Evolutionary conservation across 2,797 vertebrate species (phyloP).

Genomic region (Tapera naevia): DNA sequence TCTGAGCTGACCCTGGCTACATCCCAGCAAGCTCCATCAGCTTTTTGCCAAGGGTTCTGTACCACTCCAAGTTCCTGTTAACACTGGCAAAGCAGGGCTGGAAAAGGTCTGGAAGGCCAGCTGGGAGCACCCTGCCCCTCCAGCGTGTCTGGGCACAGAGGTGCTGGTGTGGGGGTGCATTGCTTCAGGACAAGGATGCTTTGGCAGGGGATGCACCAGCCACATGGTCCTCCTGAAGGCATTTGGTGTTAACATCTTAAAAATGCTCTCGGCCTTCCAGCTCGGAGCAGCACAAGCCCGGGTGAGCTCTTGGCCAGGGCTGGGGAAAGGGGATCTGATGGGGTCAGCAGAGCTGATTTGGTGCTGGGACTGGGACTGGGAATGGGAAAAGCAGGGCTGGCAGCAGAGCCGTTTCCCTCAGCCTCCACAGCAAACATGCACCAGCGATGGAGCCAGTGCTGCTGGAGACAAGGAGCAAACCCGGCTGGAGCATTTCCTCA

Average conservation of each 20-base stretch:
- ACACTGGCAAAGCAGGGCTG: background rate
- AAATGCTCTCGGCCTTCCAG: background rate
- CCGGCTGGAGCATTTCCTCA: background rate
- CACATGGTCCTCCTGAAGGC: accelerated
- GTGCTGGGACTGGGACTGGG: background rate
- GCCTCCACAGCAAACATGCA: accelerated
- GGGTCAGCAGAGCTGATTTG: background rate
- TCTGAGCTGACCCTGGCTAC: background rate
- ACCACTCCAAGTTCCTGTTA: background rate
- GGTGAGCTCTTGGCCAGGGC: background rate
- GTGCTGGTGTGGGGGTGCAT: accelerated
- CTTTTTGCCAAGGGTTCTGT: background rate
- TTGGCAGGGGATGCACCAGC: background rate
- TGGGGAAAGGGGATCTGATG: background rate
- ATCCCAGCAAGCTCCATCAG: background rate
- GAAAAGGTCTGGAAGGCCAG: background rate
- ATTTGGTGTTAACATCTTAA: background rate
- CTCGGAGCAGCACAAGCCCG: background rate
- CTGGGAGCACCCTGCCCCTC: background rate
- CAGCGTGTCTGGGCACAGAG: accelerated
- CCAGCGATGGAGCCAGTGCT: accelerated
- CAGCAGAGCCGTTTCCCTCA: accelerated
- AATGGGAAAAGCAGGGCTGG: background rate
- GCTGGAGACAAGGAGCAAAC: too few species aligned
- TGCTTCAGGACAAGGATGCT: background rate